Percentiles rank a stretch among this genome's conserved stretches.
Evolutionary conservation across 2,113 vertebrate genomes (phyloP).

Genomic region (Megaleporinus macrocephalus): DNA sequence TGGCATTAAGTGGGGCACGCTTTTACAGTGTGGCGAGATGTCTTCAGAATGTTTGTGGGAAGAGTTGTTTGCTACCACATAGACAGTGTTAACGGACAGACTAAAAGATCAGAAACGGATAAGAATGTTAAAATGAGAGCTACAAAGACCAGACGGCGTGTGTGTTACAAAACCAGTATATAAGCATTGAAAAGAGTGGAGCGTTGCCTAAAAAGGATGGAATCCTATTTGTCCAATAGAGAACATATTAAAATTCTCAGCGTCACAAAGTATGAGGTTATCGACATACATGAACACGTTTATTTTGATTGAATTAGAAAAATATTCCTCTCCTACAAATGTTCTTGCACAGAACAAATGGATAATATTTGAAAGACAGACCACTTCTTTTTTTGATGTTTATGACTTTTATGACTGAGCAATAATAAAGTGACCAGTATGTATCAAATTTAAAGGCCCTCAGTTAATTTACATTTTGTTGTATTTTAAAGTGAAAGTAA

Average conservation of each 20-base stretch:
- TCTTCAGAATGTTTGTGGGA: conserved; percentile 16
- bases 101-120: too few relatives aligned
- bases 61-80: not conserved
- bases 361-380: not conserved
- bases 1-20: conserved; percentile 31
- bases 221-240: too few relatives aligned
- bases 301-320: not conserved
- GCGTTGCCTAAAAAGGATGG: too few relatives aligned
- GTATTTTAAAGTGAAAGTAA: too few relatives aligned
- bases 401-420: too few relatives aligned
- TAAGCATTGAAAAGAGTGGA: not conserved
- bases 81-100: not conserved
- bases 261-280: too few relatives aligned
- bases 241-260: too few relatives aligned
- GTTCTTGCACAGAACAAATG: too few relatives aligned
- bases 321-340: too few relatives aligned
- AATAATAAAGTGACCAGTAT: not conserved
- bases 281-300: not conserved
- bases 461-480: too few relatives aligned
- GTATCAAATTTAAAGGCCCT: too few relatives aligned
- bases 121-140: not conserved
- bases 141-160: not conserved
- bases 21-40: not conserved
- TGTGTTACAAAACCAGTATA: not conserved
- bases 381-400: not conserved